These are phyloP conservation scores for Myodes glareolus DNA, from an alignment of 2,113 vertebrate species.

Conservation along the genomic window DNA sequence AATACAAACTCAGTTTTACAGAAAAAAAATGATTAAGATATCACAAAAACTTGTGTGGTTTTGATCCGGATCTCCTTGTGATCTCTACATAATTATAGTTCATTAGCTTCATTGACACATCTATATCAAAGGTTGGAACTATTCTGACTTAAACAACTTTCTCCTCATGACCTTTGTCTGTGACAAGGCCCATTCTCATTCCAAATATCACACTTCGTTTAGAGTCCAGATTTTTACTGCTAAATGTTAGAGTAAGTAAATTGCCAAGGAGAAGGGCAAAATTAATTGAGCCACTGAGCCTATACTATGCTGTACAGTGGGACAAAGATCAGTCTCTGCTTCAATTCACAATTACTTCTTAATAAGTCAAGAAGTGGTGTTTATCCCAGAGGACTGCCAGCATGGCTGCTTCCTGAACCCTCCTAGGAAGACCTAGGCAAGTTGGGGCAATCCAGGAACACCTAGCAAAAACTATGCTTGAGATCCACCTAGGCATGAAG, in stretches of 20 bases:
- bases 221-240: background rate
- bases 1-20: background rate
- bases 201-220: background rate
- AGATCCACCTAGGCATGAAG: background rate
- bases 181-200: background rate
- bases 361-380: background rate
- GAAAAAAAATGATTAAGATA: background rate
- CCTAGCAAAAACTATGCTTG: background rate
- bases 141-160: background rate
- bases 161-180: background rate
- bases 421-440: background rate
- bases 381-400: background rate
- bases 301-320: background rate
- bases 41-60: background rate
- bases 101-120: background rate
- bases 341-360: background rate
- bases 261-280: background rate
- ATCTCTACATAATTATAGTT: background rate
- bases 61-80: background rate
- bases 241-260: background rate
- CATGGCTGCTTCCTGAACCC: background rate
- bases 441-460: background rate
- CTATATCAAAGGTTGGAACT: background rate
- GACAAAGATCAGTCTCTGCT: background rate
- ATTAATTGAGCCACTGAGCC: background rate